Evolutionary conservation across 2,113 vertebrate species (phyloP), one percentile per base, ranked within the genome.

Genomic region (Thinocorus orbignyianus): DNA sequence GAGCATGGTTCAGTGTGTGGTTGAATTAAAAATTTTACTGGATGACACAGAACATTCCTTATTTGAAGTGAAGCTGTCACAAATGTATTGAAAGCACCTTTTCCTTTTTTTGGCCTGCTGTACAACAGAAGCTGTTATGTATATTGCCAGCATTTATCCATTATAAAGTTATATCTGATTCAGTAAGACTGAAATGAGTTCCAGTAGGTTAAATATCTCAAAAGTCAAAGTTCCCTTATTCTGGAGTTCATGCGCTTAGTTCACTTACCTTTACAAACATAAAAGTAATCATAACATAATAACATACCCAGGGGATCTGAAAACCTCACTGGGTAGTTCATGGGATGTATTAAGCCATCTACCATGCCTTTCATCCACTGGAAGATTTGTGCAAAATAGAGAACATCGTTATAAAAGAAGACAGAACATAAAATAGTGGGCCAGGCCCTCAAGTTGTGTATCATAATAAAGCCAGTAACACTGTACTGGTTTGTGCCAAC

Each of bases 231-330:
- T 52, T 84, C 26, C 11, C 8, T 57, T 51, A 82, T 89, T 55
- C 77, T 93, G 55, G 42, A 83, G 62, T 64, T 91, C 73, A 33
- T 24, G 33, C 1, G 2, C 51, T 79, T 71, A 46, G 37, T 85
- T 91, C 81, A 54, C 46, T 68, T 70, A 70, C n/a, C 55, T 90
- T 96, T 91, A 74, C 90, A 92, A 91, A 85, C 41, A 84, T 70
- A 79, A 93, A 95, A 66, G 65, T 68, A 49, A 94, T 86, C 65
- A 41, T 57, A 86, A 71, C 30, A 60, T 52, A 77, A 83, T 57
- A 87, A 90, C 54, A 46, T 62, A 91, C 86, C 81, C 85, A 86
- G 69, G 77, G 71, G 69, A 87, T 64, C 62, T 85, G 49, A 55
- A 90, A 71, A 61, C 51, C 51, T 93, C 91, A 42, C 79, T 89